Evolutionary conservation across 2,888 invertebrate genomes (phyloP).

Genomic region (Andrena bucephala): DNA sequence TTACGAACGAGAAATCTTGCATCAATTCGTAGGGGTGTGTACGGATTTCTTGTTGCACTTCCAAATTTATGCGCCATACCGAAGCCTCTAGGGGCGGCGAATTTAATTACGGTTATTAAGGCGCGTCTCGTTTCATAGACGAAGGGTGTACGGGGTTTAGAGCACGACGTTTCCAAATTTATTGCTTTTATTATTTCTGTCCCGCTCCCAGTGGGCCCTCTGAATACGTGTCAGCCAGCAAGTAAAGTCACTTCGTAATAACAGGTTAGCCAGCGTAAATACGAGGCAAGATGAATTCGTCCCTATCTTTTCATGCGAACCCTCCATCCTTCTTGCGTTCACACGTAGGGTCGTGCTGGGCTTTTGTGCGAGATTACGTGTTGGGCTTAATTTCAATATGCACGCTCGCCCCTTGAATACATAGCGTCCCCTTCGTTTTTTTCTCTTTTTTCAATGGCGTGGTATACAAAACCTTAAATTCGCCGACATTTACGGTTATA

Average conservation of each 20-base stretch:
- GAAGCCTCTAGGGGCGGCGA: conserved; percentile 1
- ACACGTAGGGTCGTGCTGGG: background rate
- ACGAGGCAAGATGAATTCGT: conserved; percentile 20
- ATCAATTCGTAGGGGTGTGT: background rate
- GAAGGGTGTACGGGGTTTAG: conserved; percentile 8
- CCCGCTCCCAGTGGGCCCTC: background rate
- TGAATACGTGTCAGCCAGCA: conserved; percentile 26
- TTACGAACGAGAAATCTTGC: background rate
- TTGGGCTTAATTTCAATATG: background rate
- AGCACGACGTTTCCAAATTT: conserved; percentile 17
- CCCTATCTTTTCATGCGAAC: background rate
- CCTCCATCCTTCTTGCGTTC: background rate
- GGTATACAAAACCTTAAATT: no score
- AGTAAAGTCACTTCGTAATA: conserved; percentile 24
- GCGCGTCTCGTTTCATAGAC: conserved; percentile 18
- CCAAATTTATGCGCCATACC: conserved; percentile 10
- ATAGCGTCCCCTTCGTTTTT: background rate
- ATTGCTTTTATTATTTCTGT: conserved; percentile 37
- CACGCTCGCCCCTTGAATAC: background rate
- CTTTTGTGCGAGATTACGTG: background rate
- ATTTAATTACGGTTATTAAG: conserved; percentile 48
- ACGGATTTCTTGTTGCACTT: background rate
- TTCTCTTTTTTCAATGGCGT: background rate
- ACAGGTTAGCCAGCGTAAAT: background rate
- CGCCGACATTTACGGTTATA: no score